Percentiles rank a stretch among this genome's conserved stretches.
Conservation (phyloP, 2,888 invertebrate genomes). For the Pherbina coryleti region DNA sequence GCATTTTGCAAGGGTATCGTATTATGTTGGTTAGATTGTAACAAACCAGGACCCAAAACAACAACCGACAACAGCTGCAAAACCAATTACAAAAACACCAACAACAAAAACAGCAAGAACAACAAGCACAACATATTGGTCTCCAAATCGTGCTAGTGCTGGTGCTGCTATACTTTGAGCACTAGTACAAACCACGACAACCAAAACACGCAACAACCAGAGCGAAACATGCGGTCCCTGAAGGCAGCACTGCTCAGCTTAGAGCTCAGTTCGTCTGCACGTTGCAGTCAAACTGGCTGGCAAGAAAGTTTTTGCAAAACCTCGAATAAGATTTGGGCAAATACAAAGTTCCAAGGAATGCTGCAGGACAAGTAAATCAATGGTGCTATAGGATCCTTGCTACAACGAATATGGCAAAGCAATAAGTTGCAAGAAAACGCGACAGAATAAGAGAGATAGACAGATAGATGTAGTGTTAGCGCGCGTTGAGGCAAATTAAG, state of each 20-base stretch:
- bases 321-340: neutral
- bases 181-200: neutral
- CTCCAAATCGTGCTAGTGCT: neutral
- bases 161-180: neutral
- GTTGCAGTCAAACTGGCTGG: neutral
- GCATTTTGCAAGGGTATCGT: conserved; percentile 4
- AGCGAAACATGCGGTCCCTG: conserved; percentile 13
- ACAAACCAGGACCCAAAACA: neutral
- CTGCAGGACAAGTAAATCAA: neutral
- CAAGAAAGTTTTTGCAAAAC: neutral
- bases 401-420: neutral
- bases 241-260: neutral
- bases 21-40: conserved; percentile 1
- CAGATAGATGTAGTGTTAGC: neutral
- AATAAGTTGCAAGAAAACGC: neutral
- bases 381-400: neutral
- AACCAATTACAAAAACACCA: neutral
- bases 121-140: neutral
- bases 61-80: too few relatives aligned
- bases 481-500: neutral
- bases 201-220: conserved; percentile 26
- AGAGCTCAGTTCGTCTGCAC: neutral
- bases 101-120: neutral
- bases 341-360: neutral
- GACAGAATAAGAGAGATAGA: neutral